These are phyloP conservation scores for Podargus strigoides DNA, from an alignment of 2,797 vertebrate genomes.

Conservation along the genomic window DNA sequence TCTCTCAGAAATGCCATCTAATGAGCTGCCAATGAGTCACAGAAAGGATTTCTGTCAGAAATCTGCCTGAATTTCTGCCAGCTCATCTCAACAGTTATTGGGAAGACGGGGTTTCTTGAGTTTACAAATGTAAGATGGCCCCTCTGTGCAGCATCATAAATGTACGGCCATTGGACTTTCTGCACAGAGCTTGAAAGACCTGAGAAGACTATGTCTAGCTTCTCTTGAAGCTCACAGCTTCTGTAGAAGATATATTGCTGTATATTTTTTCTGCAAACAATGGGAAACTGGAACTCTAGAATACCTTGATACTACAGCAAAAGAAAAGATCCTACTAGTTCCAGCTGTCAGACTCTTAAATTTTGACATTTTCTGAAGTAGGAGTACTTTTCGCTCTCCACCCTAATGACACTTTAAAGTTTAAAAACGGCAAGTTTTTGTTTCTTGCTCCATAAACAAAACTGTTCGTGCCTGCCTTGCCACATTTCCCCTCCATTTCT, in stretches of 20 bases:
- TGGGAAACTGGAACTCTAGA: neutral
- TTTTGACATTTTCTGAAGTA: neutral
- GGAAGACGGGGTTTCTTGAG: neutral
- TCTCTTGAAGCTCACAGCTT: neutral
- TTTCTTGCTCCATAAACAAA: neutral
- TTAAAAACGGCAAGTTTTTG: neutral
- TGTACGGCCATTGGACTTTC: neutral
- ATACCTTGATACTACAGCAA: neutral
- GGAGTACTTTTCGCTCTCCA: neutral
- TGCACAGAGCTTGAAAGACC: neutral
- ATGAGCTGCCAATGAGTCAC: neutral
- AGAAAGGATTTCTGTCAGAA: neutral
- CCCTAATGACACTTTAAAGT: neutral
- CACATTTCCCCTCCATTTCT: neutral
- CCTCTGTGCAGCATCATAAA: neutral
- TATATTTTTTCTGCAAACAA: neutral
- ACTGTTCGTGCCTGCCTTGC: neutral
- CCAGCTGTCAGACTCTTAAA: neutral
- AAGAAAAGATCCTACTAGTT: neutral
- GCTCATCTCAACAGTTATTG: neutral
- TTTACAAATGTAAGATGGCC: neutral
- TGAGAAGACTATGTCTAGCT: neutral
- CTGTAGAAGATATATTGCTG: neutral
- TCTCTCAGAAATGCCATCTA: neutral
- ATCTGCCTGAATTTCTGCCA: neutral